Conservation (phyloP, 2,888 invertebrate species). For the Lobophora halterata region DNA sequence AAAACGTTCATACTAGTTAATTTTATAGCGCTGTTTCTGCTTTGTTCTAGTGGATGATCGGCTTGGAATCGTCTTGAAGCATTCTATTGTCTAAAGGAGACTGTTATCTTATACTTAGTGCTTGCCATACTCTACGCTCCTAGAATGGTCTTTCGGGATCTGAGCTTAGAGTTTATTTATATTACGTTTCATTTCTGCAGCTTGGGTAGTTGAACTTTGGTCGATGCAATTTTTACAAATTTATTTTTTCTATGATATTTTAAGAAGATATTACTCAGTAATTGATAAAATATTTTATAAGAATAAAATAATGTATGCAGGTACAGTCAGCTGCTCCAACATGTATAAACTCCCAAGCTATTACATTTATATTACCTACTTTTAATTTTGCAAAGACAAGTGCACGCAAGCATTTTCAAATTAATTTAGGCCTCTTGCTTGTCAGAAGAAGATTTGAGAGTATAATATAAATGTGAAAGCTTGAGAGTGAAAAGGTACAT, state of each 20-base stretch:
- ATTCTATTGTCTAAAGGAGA: conserved; percentile 51
- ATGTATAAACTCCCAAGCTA: too few relatives aligned
- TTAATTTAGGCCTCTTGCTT: too few relatives aligned
- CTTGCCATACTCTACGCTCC: conserved; percentile 40
- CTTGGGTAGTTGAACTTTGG: conserved; percentile 8
- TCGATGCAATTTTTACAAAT: background rate
- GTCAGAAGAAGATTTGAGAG: too few relatives aligned
- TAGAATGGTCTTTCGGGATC: conserved; percentile 33
- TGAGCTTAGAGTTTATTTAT: conserved; percentile 33
- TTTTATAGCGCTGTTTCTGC: conserved; percentile 1
- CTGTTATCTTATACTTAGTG: conserved; percentile 48
- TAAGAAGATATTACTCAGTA: background rate
- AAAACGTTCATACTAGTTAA: too few relatives aligned
- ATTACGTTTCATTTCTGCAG: conserved; percentile 28
- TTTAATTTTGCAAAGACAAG: too few relatives aligned
- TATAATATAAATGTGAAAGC: too few relatives aligned
- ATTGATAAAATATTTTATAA: background rate
- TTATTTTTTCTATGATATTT: background rate
- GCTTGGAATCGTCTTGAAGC: conserved; percentile 28
- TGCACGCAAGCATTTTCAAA: too few relatives aligned
- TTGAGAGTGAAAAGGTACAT: too few relatives aligned
- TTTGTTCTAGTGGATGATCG: conserved; percentile 2
- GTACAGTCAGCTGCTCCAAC: too few relatives aligned
- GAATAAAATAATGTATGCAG: too few relatives aligned
- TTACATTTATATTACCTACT: too few relatives aligned